Percentiles rank a stretch among this genome's conserved stretches.
These are phyloP conservation scores for Cavia aperea DNA, from an alignment of 2,113 vertebrate genomes.

Conservation along the genomic window DNA sequence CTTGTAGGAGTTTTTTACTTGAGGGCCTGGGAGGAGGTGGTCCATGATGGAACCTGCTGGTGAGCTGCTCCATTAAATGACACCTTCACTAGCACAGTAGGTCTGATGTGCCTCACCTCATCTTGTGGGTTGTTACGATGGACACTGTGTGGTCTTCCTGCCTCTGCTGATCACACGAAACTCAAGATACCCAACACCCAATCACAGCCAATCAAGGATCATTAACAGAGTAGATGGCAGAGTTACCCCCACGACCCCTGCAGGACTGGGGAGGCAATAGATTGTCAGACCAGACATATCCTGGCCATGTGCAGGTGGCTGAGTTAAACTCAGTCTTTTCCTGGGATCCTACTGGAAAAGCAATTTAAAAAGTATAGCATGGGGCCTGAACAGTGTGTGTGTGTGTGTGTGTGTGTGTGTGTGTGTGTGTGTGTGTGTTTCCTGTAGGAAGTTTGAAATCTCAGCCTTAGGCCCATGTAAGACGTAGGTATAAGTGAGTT, in stretches of 20 bases:
- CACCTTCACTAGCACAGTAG: neutral
- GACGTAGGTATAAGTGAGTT: constrained; percentile 50
- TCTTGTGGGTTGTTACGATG: constrained; percentile 32
- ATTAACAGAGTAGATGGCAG: constrained; percentile 68
- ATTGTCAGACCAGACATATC: constrained; percentile 67
- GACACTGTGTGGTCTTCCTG: constrained; percentile 60
- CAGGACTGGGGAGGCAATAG: constrained; percentile 56
- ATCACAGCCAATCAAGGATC: constrained; percentile 42
- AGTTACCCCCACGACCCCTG: constrained; percentile 60
- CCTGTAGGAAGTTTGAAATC: constrained; percentile 44
- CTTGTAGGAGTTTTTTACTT: neutral
- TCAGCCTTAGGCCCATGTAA: constrained; percentile 37
- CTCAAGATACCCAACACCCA: constrained; percentile 66
- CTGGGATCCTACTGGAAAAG: constrained; percentile 60
- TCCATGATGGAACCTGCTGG: neutral
- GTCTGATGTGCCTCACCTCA: constrained; percentile 39
- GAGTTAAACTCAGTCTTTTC: constrained; percentile 55
- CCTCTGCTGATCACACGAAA: constrained; percentile 64
- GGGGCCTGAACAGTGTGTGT: neutral
- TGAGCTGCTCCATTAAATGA: constrained; percentile 30
- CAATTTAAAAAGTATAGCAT: constrained; percentile 30
- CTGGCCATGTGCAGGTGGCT: constrained; percentile 53
- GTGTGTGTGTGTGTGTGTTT: neutral
- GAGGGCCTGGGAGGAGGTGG: neutral
- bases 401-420: neutral